Conservation (phyloP, 2,113 vertebrate genomes). For the Columba livia region DNA sequence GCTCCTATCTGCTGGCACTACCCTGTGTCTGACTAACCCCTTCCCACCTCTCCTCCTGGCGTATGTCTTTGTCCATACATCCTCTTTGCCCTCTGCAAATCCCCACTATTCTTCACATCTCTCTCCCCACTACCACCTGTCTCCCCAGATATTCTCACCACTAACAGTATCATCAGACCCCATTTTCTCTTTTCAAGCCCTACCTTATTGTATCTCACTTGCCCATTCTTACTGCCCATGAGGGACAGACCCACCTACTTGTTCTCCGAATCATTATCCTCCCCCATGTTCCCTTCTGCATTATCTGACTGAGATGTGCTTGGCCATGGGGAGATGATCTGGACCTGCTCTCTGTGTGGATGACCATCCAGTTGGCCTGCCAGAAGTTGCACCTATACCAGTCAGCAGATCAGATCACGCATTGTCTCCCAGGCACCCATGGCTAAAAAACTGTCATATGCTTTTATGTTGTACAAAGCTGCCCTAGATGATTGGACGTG, state of each 20-base stretch:
- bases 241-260: background rate
- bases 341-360: background rate
- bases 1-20: background rate
- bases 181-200: background rate
- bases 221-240: background rate
- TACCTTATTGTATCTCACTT: background rate
- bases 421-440: background rate
- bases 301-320: background rate
- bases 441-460: background rate
- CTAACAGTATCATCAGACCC: background rate
- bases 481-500: background rate
- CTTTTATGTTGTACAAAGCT: background rate
- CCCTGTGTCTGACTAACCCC: background rate
- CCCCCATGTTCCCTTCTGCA: background rate
- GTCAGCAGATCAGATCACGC: background rate
- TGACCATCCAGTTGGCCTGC: background rate
- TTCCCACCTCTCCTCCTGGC: background rate
- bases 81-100: background rate
- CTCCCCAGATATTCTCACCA: background rate
- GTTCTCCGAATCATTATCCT: background rate
- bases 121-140: background rate
- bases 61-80: accelerated
- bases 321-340: background rate
- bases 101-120: background rate
- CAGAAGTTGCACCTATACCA: background rate